A percentile compares a stretch with the other conserved stretches of the same genome.
Conservation (phyloP, 1,140 invertebrate genomes). For the Cotesia chilonis region DNA sequence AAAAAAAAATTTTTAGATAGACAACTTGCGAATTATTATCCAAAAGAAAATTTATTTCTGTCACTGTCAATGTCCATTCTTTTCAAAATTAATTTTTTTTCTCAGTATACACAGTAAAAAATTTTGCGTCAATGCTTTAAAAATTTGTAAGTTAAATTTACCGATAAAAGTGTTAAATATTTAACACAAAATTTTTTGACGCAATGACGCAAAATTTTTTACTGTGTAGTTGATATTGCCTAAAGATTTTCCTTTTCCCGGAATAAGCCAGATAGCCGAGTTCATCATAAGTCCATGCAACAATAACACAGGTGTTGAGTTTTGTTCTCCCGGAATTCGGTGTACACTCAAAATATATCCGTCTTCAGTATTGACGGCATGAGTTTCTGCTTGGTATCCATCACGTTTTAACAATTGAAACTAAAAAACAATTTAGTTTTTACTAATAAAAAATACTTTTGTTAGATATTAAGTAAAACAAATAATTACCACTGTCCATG, state of each 20-base stretch:
- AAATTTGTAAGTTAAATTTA: no score
- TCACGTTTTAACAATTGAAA: slow-evolving; percentile 69
- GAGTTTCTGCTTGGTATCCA: slow-evolving; percentile 75
- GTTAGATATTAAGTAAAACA: no score
- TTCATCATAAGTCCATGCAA: slow-evolving; percentile 76
- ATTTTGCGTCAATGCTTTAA: no score
- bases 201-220: no score
- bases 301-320: slow-evolving; percentile 62
- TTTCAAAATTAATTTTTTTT: no score
- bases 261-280: slow-evolving; percentile 73
- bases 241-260: slow-evolving; percentile 70
- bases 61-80: no score
- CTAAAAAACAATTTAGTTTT: slow-evolving; percentile 47
- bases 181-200: no score
- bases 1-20: no score
- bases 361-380: slow-evolving; percentile 74
- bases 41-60: no score
- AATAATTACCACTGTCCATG: neutral
- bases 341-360: slow-evolving; percentile 75
- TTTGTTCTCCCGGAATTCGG: neutral
- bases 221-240: slow-evolving; percentile 63
- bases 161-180: no score
- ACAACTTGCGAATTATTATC: no score
- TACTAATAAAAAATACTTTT: neutral
- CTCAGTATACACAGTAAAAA: no score